Evolutionary conservation across 1,140 invertebrate species (phyloP).

Genomic region (Anoplolepis gracilipes): DNA sequence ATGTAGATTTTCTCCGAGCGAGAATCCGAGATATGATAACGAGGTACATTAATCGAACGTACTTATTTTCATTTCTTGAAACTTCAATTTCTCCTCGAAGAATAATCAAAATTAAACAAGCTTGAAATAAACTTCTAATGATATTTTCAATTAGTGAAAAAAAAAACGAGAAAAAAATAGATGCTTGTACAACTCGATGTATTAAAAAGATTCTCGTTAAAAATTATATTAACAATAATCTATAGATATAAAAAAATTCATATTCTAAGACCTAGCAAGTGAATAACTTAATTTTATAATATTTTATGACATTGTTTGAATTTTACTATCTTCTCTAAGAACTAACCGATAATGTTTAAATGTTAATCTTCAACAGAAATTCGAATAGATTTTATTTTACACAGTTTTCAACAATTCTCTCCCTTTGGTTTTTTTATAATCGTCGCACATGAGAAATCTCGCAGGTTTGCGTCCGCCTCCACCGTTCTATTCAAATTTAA

Average conservation of each 20-base stretch:
- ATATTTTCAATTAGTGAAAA: neutral
- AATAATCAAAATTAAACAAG: slow-evolving; percentile 42
- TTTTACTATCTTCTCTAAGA: neutral
- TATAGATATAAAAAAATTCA: neutral
- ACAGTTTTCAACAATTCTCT: neutral
- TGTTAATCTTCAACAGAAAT: slow-evolving; percentile 7
- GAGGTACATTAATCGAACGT: neutral
- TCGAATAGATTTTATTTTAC: neutral
- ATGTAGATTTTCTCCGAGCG: neutral
- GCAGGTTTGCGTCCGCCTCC: neutral
- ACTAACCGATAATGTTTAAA: neutral
- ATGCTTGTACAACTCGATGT: neutral
- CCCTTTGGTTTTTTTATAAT: slow-evolving; percentile 16
- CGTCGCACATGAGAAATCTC: slow-evolving; percentile 13
- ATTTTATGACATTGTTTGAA: neutral
- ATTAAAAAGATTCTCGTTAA: neutral
- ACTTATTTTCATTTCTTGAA: neutral
- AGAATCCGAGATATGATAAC: neutral
- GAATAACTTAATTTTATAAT: neutral
- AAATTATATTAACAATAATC: neutral
- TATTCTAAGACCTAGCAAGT: neutral
- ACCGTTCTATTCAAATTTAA: neutral
- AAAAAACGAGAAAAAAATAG: neutral
- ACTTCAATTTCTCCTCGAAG: neutral
- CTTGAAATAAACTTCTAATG: slow-evolving; percentile 10